Evolutionary conservation across 2,888 invertebrate genomes (phyloP), one percentile per base, ranked within the genome.

Genomic region (Melolontha melolontha): DNA sequence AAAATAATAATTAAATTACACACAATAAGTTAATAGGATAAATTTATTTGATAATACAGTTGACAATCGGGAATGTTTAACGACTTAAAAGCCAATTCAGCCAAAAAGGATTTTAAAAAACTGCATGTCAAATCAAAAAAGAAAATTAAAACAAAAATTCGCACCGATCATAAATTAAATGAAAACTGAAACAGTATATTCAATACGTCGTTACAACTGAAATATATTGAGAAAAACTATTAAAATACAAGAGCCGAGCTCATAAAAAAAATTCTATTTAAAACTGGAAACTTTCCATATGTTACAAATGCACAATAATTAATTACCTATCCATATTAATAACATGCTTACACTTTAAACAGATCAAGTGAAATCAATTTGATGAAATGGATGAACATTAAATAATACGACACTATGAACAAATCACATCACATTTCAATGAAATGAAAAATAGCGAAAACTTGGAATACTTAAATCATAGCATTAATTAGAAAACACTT

Each of bases 1-100:
- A 54, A 39, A 54, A 65, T 40, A 49, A 64, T 64, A 64, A 68
- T 64, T 27, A 52, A 64, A 69, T 57, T 69, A 69, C 57, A 68
- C 64, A 68, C 64, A 68, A 47, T 50, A 65, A 62, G 57, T 78
- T 77, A 80, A 81, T 82, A 79, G 79, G 81, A 82, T 80, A 81
- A 81, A 80, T 81, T 81, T 81, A 80, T 80, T 81, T 78, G 76
- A 79, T 80, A 80, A 81, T 82, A 82, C 80, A 82, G 80, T 78
- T 81, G 81, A 81, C 80, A 82, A 81, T 81, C 78, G 79, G 82
- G 82, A 82, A 82, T 82, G 81, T 82, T 80, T 75, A 78, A 78
- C 79, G 78, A 79, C 73, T 75, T 72, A 74, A 75, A 75, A 69
- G 71, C 64, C 70, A 66, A 63, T 68, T 65, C 67, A 62, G 39